Evolutionary conservation across 2,113 vertebrate species (phyloP).

Genomic region (Tachycineta bicolor): DNA sequence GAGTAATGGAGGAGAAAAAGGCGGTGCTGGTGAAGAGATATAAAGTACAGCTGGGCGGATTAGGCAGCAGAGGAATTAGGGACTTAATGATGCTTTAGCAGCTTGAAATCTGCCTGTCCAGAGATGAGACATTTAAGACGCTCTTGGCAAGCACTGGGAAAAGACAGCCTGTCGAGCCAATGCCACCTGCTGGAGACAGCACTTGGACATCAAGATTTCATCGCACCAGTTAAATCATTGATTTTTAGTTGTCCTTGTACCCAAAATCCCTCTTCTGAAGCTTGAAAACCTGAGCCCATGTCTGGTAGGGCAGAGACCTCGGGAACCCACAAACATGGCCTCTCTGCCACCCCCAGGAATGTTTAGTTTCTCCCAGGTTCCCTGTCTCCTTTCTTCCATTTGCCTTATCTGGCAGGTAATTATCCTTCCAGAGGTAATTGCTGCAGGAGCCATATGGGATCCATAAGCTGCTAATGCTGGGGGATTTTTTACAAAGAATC

Average conservation of each 20-base stretch:
- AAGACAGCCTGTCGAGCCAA: background rate
- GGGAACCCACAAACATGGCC: accelerated
- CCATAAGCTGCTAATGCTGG: background rate
- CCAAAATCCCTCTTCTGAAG: background rate
- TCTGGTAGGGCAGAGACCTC: background rate
- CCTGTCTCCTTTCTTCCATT: background rate
- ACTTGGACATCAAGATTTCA: background rate
- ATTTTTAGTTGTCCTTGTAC: accelerated
- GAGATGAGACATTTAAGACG: background rate
- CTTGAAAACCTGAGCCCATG: background rate
- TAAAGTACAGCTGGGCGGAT: background rate
- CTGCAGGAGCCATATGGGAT: background rate
- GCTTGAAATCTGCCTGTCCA: background rate
- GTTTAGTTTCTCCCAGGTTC: background rate
- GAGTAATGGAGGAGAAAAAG: background rate
- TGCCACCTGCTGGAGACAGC: constrained; percentile 39
- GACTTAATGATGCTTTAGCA: background rate
- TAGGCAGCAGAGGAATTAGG: background rate
- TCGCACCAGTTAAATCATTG: accelerated
- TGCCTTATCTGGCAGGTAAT: background rate
- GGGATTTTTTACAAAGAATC: background rate
- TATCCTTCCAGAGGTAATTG: background rate
- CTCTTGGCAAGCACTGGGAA: background rate
- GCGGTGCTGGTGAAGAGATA: background rate
- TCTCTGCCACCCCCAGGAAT: background rate